Base-by-base conservation (phyloP, 2,888 invertebrate genomes). In the Tanypteryx hageni region DNA sequence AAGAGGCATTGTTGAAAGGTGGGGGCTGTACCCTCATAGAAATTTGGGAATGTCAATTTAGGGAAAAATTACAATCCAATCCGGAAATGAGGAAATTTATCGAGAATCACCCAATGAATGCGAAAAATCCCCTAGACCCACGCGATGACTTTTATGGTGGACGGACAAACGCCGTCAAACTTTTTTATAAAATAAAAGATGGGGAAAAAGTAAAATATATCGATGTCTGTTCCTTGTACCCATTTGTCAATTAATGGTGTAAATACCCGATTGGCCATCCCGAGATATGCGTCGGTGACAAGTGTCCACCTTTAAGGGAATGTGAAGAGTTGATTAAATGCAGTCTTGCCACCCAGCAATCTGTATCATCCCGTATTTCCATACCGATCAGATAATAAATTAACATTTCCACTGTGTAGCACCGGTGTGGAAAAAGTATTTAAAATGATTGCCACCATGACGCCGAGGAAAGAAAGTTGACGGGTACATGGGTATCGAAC, bases 361-460 rank as follows among this genome's bases (percentile, higher is more conserved):
- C 92, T 94, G 14, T 95, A 93, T 92, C 94, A 94, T 57, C 94
- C 94, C 7, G 94, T 94, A 0, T 92, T 95, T 14, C 94, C 94
- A 0, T 92, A 93, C 7, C 93, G 93, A 92, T 93, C 94, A 81
- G 93, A 94, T 82, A 93, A 93, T 0, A 94, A 94, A 92, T 92
- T 95, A 44, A 93, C 94, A 93, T 95, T 95, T 93, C 93, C 94
- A 0, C 92, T 95, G 8, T 95, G 95, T 93, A 93, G 94, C 16
- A 93, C 93, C 0, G 95, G 95, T 93, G 94, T 93, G 64, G 94
- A 94, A 93, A 92, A 27, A 84, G 93, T 64, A 93, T 93, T 82
- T 93, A 94, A 76, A 82, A 92, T 2, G 93, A 93, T 0, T 95
- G 95, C 92, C 68, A n/a, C 4, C 94, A 95, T 92, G 84, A 85